Conservation (phyloP, 2,888 invertebrate genomes). For the Chaitophorus viminalis region DNA sequence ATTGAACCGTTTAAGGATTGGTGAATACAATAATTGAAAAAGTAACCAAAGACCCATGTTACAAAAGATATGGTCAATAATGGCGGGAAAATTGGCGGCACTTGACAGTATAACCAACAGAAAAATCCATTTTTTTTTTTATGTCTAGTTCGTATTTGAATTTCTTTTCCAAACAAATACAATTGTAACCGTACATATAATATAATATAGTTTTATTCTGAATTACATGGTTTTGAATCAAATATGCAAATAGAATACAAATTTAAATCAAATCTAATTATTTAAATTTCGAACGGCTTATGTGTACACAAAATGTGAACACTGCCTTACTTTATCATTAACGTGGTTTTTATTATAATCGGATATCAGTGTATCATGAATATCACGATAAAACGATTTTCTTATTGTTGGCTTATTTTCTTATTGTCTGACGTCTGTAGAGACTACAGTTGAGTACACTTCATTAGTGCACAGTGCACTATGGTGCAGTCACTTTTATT, state of each 20-base stretch:
- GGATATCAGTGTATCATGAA: neutral
- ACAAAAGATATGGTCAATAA: constrained; percentile 43
- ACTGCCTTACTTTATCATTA: constrained; percentile 2
- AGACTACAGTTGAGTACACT: no score
- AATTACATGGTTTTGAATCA: neutral
- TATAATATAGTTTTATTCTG: neutral
- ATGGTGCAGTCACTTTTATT: neutral
- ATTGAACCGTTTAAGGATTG: no score
- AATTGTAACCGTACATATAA: neutral
- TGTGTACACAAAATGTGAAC: neutral
- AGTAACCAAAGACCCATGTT: neutral
- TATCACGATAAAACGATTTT: neutral
- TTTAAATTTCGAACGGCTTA: neutral
- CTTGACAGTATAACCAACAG: constrained; percentile 38
- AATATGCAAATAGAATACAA: neutral
- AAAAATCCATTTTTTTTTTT: neutral
- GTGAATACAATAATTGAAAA: neutral
- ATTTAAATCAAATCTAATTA: neutral
- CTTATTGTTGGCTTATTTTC: no score
- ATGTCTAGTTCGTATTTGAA: neutral
- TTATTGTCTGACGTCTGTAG: no score
- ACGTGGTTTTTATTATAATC: neutral
- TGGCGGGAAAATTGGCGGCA: constrained; percentile 54
- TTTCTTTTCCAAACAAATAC: neutral
- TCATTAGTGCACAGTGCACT: neutral